phyloP scores from a whole-genome alignment of 1,140 invertebrate species.

The Eriocheir sinensis region DNA sequence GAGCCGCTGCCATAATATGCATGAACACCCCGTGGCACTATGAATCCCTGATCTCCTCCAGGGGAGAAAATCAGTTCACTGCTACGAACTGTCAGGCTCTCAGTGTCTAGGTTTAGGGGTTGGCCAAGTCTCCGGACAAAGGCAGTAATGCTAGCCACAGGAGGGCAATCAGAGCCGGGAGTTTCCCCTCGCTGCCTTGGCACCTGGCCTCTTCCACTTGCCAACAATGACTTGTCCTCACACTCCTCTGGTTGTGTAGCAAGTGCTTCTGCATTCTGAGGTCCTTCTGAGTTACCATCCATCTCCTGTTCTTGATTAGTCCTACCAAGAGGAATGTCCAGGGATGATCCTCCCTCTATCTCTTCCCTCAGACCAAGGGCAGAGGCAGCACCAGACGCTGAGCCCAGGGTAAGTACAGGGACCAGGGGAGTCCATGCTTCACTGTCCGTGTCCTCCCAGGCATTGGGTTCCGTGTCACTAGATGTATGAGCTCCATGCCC shows the following conservation, averaged over 20 bases:
- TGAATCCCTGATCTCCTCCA: slow-evolving; percentile 71
- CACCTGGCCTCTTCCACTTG: neutral
- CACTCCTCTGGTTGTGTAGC: neutral
- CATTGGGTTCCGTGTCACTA: slow-evolving; percentile 53
- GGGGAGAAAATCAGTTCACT: slow-evolving; percentile 68
- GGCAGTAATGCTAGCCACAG: slow-evolving; percentile 45
- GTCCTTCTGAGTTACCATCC: slow-evolving; percentile 18
- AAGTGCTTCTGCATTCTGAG: neutral
- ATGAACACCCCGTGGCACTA: slow-evolving; percentile 64
- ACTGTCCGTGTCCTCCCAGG: slow-evolving; percentile 56
- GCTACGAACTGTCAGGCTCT: neutral
- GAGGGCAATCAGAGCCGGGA: slow-evolving; percentile 70
- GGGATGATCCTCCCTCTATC: slow-evolving; percentile 61
- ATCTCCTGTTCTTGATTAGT: neutral
- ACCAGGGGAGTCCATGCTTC: slow-evolving; percentile 44
- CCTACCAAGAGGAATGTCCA: neutral
- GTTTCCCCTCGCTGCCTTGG: slow-evolving; percentile 59
- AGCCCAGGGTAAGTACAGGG: neutral
- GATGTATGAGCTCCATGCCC: neutral
- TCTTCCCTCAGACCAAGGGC: slow-evolving; percentile 52
- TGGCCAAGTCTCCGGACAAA: slow-evolving; percentile 47
- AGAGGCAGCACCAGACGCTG: slow-evolving; percentile 25
- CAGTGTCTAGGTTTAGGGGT: slow-evolving; percentile 47
- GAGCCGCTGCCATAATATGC: slow-evolving; percentile 66
- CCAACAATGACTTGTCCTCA: neutral